phyloP scores from a whole-genome alignment of 2,113 vertebrate genomes.

The Podarcis muralis region DNA sequence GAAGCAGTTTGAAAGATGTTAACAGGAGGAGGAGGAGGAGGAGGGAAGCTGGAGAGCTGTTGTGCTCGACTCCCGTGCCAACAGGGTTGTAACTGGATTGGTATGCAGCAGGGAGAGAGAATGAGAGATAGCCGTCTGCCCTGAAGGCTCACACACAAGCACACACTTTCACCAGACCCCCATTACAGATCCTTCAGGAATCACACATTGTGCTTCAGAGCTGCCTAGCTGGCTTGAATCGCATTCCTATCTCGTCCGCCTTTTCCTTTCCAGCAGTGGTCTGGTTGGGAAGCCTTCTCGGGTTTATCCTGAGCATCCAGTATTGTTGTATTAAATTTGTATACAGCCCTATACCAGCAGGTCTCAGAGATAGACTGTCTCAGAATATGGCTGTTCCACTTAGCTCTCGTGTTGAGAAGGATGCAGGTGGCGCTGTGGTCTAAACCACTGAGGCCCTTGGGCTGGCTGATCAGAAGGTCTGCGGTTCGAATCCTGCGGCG shows the following conservation, averaged over 20 bases:
- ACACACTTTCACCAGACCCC: conserved; percentile 56
- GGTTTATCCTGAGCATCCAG: too few relatives aligned
- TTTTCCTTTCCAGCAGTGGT: neutral
- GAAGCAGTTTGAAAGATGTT: conserved; percentile 75
- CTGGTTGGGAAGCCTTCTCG: neutral
- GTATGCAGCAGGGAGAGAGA: conserved; percentile 72
- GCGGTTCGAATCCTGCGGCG: too few relatives aligned
- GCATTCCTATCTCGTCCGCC: neutral
- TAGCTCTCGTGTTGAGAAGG: too few relatives aligned
- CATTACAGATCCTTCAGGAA: conserved; percentile 62
- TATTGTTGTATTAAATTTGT: too few relatives aligned
- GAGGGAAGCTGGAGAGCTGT: conserved; percentile 70
- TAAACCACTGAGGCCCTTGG: too few relatives aligned
- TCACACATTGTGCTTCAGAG: conserved; percentile 55
- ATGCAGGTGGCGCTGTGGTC: too few relatives aligned
- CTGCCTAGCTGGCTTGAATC: neutral
- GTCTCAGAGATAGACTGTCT: too few relatives aligned
- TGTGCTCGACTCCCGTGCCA: conserved; percentile 63
- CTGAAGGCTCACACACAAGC: conserved; percentile 56
- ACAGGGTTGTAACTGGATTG: conserved; percentile 71
- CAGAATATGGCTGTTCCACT: too few relatives aligned
- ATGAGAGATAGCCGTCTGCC: conserved; percentile 70
- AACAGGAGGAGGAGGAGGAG: conserved; percentile 58
- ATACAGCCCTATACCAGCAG: too few relatives aligned
- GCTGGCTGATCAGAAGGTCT: too few relatives aligned